These are phyloP conservation scores for Drosophila obscura DNA, from an alignment of 1,140 invertebrate genomes.

Conservation along the genomic window DNA sequence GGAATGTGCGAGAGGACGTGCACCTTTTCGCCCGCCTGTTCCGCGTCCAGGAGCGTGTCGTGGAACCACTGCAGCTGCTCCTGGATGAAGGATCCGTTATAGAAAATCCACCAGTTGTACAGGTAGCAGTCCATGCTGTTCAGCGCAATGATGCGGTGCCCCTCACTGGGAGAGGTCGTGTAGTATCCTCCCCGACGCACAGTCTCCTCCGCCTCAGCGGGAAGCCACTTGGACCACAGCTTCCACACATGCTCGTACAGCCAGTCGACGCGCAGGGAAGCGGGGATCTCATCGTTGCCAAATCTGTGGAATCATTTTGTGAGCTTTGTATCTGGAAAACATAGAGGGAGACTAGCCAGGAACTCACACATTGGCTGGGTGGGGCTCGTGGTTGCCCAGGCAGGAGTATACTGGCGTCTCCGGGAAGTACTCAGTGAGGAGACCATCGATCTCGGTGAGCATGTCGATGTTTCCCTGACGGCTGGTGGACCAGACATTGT, in stretches of 20 bases:
- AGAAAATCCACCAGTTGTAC: slow-evolving; percentile 87
- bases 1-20: slow-evolving; percentile 93
- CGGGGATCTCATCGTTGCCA: slow-evolving; percentile 49
- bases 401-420: slow-evolving; percentile 88
- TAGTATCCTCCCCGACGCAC: slow-evolving; percentile 89
- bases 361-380: slow-evolving; percentile 89
- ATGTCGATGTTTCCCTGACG: slow-evolving; percentile 87
- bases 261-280: slow-evolving; percentile 86
- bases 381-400: slow-evolving; percentile 95
- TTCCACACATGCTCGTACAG: slow-evolving; percentile 87
- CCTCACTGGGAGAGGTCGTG: slow-evolving; percentile 86
- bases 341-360: slow-evolving; percentile 2
- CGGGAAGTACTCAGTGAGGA: slow-evolving; percentile 87
- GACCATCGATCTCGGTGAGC: slow-evolving; percentile 86
- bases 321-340: slow-evolving; percentile 11
- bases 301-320: slow-evolving; percentile 11
- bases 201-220: slow-evolving; percentile 86
- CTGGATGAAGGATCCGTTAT: slow-evolving; percentile 76
- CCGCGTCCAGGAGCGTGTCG: slow-evolving; percentile 88
- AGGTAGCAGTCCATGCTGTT: slow-evolving; percentile 90
- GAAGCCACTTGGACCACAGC: slow-evolving; percentile 88
- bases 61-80: slow-evolving; percentile 91
- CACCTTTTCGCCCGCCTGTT: slow-evolving; percentile 88
- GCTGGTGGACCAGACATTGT: slow-evolving; percentile 92
- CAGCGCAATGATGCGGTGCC: slow-evolving; percentile 89